These are phyloP conservation scores for Trididemnum miniatum DNA, from an alignment of 23 tunicate species.

Conservation along the genomic window DNA sequence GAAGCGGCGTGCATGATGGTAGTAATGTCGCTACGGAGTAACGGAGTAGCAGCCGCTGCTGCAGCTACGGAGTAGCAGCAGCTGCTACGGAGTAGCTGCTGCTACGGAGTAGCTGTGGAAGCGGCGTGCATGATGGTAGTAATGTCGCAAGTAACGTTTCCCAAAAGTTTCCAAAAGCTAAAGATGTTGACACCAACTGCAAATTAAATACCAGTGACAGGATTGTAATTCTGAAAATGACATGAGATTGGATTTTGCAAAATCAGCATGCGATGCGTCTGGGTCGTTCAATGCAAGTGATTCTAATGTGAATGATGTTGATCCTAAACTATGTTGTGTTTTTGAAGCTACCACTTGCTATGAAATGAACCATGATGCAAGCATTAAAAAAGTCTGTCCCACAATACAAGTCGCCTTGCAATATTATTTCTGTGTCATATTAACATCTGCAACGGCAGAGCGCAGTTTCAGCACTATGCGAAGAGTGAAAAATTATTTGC, in stretches of 20 bases:
- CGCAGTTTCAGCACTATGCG: constrained; percentile 21
- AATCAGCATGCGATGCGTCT: neutral
- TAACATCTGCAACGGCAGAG: constrained; percentile 26
- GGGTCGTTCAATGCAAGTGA: neutral
- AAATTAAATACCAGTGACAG: neutral
- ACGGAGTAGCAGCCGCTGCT: too few relatives aligned
- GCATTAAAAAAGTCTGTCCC: constrained; percentile 29
- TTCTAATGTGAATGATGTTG: neutral
- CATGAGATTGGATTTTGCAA: neutral
- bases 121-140: neutral
- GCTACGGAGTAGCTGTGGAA: neutral
- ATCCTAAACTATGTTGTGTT: neutral
- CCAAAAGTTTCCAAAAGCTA: neutral
- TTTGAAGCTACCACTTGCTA: constrained; percentile 6
- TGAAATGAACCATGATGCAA: constrained; percentile 24
- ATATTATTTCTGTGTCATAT: constrained; percentile 26
- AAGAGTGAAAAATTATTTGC: constrained; percentile 32
- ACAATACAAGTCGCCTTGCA: constrained; percentile 27
- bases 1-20: neutral
- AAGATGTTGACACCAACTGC: neutral
- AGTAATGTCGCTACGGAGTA: too few relatives aligned
- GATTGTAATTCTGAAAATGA: neutral
- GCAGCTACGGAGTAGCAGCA: too few relatives aligned
- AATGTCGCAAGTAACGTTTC: neutral
- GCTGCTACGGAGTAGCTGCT: too few relatives aligned